A percentile compares a stretch with the other conserved stretches of the same genome.
Conservation (phyloP, 2,888 invertebrate genomes). For the Lymantria dispar region DNA sequence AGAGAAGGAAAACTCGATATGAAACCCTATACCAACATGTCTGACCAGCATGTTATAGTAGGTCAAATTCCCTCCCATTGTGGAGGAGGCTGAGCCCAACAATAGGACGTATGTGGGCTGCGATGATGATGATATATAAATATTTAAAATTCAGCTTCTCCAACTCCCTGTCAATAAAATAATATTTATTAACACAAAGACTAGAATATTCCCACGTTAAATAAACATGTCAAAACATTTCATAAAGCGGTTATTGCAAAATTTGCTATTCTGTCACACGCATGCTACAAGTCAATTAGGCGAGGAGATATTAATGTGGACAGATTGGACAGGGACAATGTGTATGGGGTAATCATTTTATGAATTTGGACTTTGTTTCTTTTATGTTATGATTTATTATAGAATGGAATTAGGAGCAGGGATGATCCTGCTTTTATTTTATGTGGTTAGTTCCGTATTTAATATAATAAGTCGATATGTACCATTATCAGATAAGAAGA, state of each 20-base stretch:
- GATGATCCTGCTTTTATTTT: too few species aligned
- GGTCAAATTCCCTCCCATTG: too few species aligned
- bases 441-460: too few species aligned
- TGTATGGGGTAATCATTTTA: background rate
- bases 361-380: conserved; percentile 10
- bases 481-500: too few species aligned
- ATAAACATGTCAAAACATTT: conserved; percentile 63
- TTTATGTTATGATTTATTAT: background rate
- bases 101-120: too few species aligned
- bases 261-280: conserved; percentile 57
- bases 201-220: conserved; percentile 48
- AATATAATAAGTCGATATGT: too few species aligned
- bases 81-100: too few species aligned
- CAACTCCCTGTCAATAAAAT: conserved; percentile 15
- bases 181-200: conserved; percentile 22
- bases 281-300: conserved; percentile 55
- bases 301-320: conserved; percentile 52
- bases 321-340: conserved; percentile 28
- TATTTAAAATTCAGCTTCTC: background rate
- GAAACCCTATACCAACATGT: too few species aligned
- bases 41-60: too few species aligned
- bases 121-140: too few species aligned
- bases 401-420: too few species aligned
- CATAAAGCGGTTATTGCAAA: conserved; percentile 44
- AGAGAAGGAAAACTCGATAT: too few species aligned